Conservation (phyloP, 1,140 invertebrate genomes). For the Holotrichia oblita region DNA sequence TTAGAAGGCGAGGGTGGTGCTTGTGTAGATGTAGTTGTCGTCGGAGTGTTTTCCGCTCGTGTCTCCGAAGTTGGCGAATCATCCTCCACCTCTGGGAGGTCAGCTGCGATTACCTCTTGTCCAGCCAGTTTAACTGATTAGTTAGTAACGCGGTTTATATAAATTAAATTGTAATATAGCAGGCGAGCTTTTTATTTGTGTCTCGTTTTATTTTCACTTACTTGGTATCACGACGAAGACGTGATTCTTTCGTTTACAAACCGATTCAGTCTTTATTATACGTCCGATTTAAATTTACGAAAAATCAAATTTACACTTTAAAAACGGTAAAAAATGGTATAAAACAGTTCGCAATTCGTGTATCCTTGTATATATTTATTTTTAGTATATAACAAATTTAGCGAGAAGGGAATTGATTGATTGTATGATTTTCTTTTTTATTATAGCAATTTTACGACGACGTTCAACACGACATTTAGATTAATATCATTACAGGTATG, state of each 20-base stretch:
- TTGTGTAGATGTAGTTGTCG: constrained; percentile 40
- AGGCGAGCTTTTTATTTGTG: constrained; percentile 3
- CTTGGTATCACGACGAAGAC: neutral
- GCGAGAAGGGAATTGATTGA: constrained; percentile 14
- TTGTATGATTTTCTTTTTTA: neutral
- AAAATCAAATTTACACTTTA: neutral
- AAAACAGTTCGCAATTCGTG: constrained; percentile 21
- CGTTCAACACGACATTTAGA: neutral
- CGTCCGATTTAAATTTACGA: neutral
- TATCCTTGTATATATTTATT: neutral
- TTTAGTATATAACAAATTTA: constrained; percentile 15
- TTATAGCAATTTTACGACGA: neutral
- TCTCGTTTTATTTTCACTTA: neutral
- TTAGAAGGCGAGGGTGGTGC: constrained; percentile 54
- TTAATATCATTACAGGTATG: constrained; percentile 19
- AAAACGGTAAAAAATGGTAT: constrained; percentile 16
- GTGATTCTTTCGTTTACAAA: neutral
- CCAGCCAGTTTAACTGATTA: constrained; percentile 53
- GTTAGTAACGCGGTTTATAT: neutral
- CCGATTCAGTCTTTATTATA: constrained; percentile 14
- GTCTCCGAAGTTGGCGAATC: constrained; percentile 45
- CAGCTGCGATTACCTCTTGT: constrained; percentile 57
- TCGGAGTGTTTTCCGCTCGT: constrained; percentile 41
- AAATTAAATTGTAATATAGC: constrained; percentile 2
- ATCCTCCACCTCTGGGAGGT: constrained; percentile 58